A percentile compares a stretch with the other conserved stretches of the same genome.
phyloP scores from a whole-genome alignment of 2,888 invertebrate genomes.

The Luperina testacea region DNA sequence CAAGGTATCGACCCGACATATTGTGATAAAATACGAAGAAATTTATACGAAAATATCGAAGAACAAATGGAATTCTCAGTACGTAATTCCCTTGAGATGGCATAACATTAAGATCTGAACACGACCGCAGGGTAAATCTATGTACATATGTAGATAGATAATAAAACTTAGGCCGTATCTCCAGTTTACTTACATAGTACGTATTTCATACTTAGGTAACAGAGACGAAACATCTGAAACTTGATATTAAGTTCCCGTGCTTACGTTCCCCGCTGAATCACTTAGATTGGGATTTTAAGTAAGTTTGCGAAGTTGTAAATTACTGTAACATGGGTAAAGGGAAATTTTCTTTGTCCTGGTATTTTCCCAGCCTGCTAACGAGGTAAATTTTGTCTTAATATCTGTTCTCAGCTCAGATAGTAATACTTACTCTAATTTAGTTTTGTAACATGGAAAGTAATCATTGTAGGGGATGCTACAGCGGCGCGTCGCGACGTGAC shows the following conservation, averaged over 20 bases:
- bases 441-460: not conserved
- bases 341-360: conserved; percentile 10
- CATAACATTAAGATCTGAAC: conserved; percentile 35
- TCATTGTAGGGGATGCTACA: not conserved
- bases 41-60: conserved; percentile 35
- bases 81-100: conserved; percentile 33
- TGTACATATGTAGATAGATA: conserved; percentile 27
- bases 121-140: conserved; percentile 33
- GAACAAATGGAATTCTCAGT: conserved; percentile 45
- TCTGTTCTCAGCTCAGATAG: not conserved
- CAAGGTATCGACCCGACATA: conserved; percentile 43
- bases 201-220: conserved; percentile 25
- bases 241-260: conserved; percentile 43
- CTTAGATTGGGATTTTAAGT: conserved; percentile 56
- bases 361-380: conserved; percentile 23
- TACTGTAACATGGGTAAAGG: conserved; percentile 33
- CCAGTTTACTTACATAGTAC: conserved; percentile 42
- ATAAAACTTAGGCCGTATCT: conserved; percentile 49
- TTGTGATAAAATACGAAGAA: conserved; percentile 32
- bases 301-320: conserved; percentile 50
- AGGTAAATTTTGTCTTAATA: conserved; percentile 14
- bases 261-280: conserved; percentile 42
- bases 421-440: not conserved
- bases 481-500: too few relatives aligned
- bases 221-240: conserved; percentile 43